A percentile compares a stretch with the other conserved stretches of the same genome.
These are phyloP conservation scores for Parnassius smintheus DNA, from an alignment of 2,888 invertebrate species.

Conservation along the genomic window DNA sequence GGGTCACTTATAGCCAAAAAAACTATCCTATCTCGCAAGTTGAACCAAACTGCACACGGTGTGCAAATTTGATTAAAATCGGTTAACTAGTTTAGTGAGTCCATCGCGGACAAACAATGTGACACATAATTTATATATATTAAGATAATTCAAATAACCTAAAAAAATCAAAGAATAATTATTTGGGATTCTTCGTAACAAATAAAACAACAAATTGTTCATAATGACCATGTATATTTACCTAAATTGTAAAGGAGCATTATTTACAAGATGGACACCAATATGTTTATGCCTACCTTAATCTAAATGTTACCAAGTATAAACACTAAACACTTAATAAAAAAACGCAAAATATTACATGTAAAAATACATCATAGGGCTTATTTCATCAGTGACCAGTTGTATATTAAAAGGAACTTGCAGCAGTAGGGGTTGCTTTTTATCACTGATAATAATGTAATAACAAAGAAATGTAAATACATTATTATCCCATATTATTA, in stretches of 20 bases:
- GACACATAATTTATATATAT: too few relatives aligned
- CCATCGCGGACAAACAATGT: too few relatives aligned
- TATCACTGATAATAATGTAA: too few relatives aligned
- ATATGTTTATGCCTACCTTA: conserved; percentile 62
- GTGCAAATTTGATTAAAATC: too few relatives aligned
- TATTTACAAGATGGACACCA: conserved; percentile 80
- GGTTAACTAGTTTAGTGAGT: too few relatives aligned
- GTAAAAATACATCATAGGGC: conserved; percentile 21
- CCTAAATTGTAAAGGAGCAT: conserved; percentile 79
- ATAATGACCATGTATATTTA: conserved; percentile 76
- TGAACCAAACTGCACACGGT: too few relatives aligned
- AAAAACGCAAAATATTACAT: conserved; percentile 20
- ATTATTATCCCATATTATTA: too few relatives aligned
- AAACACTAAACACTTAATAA: conserved; percentile 39
- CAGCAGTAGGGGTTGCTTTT: background rate
- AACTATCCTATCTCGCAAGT: too few relatives aligned
- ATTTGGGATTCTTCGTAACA: conserved; percentile 20
- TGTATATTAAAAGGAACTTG: conserved; percentile 16
- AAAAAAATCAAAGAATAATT: background rate
- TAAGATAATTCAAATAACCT: too few relatives aligned
- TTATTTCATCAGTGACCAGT: conserved; percentile 26
- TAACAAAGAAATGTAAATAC: too few relatives aligned
- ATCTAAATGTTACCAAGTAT: conserved; percentile 40
- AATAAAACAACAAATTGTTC: conserved; percentile 57
- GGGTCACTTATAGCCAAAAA: too few relatives aligned